These are phyloP conservation scores for Cossypha niveicapilla DNA, from an alignment of 2,797 vertebrate species.

Conservation along the genomic window DNA sequence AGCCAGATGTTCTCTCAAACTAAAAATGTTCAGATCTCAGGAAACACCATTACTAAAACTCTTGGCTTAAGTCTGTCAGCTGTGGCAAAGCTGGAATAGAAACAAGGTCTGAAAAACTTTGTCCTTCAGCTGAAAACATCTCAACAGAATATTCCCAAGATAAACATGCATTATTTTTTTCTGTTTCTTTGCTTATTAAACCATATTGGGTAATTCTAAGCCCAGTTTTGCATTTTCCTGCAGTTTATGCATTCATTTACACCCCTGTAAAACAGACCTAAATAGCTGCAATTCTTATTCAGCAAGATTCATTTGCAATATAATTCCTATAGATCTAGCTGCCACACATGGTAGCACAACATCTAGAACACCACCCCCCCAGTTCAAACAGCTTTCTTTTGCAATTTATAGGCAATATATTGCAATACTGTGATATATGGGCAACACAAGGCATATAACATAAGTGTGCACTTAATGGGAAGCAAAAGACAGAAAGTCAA, in stretches of 20 bases:
- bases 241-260: neutral
- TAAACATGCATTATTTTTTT: neutral
- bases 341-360: neutral
- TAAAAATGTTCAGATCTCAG: conserved; percentile 20
- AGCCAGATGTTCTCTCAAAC: conserved; percentile 41
- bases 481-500: neutral
- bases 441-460: neutral
- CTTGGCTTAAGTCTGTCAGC: neutral
- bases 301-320: neutral
- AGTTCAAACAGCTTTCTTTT: neutral
- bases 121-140: neutral
- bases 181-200: neutral
- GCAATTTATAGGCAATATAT: neutral
- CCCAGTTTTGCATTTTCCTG: neutral
- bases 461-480: neutral
- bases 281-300: neutral
- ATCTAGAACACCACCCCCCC: neutral
- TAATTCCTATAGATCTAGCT: neutral
- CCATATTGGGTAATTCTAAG: neutral
- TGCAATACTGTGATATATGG: neutral
- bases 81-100: conserved; percentile 20
- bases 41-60: conserved; percentile 53
- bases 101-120: conserved; percentile 33
- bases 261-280: neutral
- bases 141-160: neutral